Evolutionary conservation across 2,888 invertebrate genomes (phyloP).

Genomic region (Perithous albicinctus): DNA sequence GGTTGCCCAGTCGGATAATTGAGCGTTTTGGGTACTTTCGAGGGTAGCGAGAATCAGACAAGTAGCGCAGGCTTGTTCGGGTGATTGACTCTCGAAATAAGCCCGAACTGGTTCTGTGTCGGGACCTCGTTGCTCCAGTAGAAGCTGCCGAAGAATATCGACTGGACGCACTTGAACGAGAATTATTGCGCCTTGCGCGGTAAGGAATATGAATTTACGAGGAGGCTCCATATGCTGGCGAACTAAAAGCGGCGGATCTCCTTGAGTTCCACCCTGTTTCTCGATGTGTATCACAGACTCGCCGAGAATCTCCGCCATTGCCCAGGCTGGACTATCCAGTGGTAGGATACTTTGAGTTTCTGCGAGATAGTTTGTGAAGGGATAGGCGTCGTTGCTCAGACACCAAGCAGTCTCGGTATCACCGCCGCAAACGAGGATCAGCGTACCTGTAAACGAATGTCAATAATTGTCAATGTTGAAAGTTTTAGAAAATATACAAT

Average conservation of each 20-base stretch:
- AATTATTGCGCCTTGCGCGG: slow-evolving; percentile 94
- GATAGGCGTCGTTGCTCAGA: slow-evolving; percentile 91
- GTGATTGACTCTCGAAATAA: slow-evolving; percentile 93
- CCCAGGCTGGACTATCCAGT: slow-evolving; percentile 96
- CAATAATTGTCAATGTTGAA: slow-evolving; percentile 63
- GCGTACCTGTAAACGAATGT: slow-evolving; percentile 87
- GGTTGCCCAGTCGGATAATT: slow-evolving; percentile 94
- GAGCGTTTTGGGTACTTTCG: slow-evolving; percentile 87
- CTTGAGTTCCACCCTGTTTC: slow-evolving; percentile 81
- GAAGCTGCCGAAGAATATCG: slow-evolving; percentile 93
- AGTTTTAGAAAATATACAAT: neutral
- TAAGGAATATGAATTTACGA: slow-evolving; percentile 93
- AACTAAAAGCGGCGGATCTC: slow-evolving; percentile 89
- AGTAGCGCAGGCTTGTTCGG: slow-evolving; percentile 95
- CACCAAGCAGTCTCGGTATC: slow-evolving; percentile 93
- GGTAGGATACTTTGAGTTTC: slow-evolving; percentile 92
- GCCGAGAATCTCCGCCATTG: slow-evolving; percentile 88
- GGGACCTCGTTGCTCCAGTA: slow-evolving; percentile 93
- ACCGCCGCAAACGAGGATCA: slow-evolving; percentile 89
- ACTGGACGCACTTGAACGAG: slow-evolving; percentile 94
- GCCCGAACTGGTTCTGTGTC: slow-evolving; percentile 94
- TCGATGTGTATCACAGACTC: slow-evolving; percentile 82
- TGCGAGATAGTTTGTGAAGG: slow-evolving; percentile 87
- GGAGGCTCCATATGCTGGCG: slow-evolving; percentile 90
- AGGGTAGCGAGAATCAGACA: slow-evolving; percentile 94